Evolutionary conservation across 2,888 invertebrate genomes (phyloP), one percentile per base, ranked within the genome.

Genomic region (Scelioninae gen. 2): DNA sequence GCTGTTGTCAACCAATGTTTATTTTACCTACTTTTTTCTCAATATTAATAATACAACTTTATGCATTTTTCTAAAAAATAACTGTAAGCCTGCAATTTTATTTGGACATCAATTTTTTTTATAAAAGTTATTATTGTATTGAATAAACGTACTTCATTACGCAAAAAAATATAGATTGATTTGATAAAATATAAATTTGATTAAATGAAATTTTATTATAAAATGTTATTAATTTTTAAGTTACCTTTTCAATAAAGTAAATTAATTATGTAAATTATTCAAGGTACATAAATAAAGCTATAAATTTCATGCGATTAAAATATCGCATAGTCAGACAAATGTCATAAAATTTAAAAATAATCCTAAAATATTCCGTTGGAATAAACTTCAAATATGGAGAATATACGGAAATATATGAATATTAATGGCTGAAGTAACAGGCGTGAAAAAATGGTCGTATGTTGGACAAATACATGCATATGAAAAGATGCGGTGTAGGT

Each of bases 321-420:
- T 41, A 33, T 58, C 35, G 11, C 45, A 45, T 6, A 33, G 37
- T 15, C 60, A 11, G 39, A 50, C 39, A 46, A 58, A 60, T 60
- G 37, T 52, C 39, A 46, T 58, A 25, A 13, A 68, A 68, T 35
- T 28, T 33, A 60, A 52, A 52, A 67, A 68, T 57, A 37, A 46
- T 50, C 39, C 9, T 52, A 15, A 46, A 52, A 61, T 57, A 43
- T 45, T 58, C 33, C 37, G 18, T 55, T 33, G 31, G 46, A 57
- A 19, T 39, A 55, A 60, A n/a, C 18, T 28, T 5, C 16, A 35
- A 46, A 25, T n/a, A 18, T 5, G 5, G 16, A 61, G 39, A 69
- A 48, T 61, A 41, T 22, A 55, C 63, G 52, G 52, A 73, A 73
- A 68, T 18, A 28, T 68, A 71, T 71, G 71, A 74, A 71, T 71